These are phyloP conservation scores for Ernsta delagoae DNA, from an alignment of 2,888 invertebrate species.

Conservation along the genomic window DNA sequence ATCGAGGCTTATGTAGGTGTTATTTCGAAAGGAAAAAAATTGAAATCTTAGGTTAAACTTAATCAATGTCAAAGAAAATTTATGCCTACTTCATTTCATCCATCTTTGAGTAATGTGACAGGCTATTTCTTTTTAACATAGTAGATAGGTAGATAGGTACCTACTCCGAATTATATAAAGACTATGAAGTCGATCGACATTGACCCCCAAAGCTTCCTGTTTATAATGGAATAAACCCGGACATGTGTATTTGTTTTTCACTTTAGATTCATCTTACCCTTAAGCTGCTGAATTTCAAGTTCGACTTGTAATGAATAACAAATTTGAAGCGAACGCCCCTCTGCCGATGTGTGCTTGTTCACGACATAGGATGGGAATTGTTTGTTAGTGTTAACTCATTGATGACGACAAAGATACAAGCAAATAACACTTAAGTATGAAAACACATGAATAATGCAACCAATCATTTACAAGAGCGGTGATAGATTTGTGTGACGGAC, in stretches of 20 bases:
- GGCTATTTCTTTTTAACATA: too few species aligned
- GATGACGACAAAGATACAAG: slow-evolving; percentile 2
- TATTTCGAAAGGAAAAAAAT: too few species aligned
- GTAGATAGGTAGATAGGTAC: too few species aligned
- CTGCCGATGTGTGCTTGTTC: background rate
- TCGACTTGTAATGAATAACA: slow-evolving; percentile 9
- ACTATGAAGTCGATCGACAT: background rate
- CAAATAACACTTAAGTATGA: slow-evolving; percentile 30
- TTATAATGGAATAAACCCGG: slow-evolving; percentile 4
- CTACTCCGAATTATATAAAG: too few species aligned
- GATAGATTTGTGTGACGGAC: slow-evolving; percentile 30
- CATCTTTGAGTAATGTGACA: too few species aligned
- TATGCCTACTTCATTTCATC: too few species aligned
- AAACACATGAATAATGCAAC: slow-evolving; percentile 40
- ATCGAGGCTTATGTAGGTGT: too few species aligned
- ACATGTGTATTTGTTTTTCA: background rate
- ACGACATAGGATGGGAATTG: background rate
- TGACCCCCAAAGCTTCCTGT: slow-evolving; percentile 7
- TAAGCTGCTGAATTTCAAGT: slow-evolving; percentile 15
- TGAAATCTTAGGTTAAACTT: too few species aligned
- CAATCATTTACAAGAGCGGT: slow-evolving; percentile 37
- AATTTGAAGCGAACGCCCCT: background rate
- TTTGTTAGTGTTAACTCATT: background rate
- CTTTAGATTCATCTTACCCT: slow-evolving; percentile 12
- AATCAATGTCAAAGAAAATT: too few species aligned